Base-by-base conservation (phyloP, 2,113 vertebrate genomes). In the Hydropotes inermis region DNA sequence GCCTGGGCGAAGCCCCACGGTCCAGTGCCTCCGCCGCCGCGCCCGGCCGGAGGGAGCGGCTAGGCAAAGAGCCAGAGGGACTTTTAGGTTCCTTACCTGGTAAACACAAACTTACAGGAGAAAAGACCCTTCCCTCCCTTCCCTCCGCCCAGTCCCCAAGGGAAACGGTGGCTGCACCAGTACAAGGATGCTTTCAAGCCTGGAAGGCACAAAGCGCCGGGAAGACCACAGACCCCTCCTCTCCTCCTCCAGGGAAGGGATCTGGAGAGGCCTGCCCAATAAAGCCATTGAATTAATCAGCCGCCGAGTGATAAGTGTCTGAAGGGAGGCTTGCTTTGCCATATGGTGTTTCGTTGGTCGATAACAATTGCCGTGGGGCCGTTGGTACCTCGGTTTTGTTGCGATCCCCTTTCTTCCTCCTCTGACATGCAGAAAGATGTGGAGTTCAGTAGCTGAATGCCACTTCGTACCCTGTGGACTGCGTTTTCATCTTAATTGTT, bases 201-300 rank as follows among this genome's bases (percentile, higher is more conserved):
- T 87, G 33, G 60, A 27, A 54, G 61, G 52, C 74, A 97, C 97
- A 95, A 97, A 97, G 96, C 97, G 6, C 39, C 1, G 19, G 14
- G 83, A 4, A n/a, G 43, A 87, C 93, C 1, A 21, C 92, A 79
- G 95, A 64, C 79, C 1, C 50, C 27, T 61, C 23, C 64, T 50
- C 13, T 17, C 33, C 50, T 39, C 39, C 64, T 47, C 13, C 58
- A 0, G 47, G 82, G 15, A 45, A 27, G 27, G 9, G 15, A 13
- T 43, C 17, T 28, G 50, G 30, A 45, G 64, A 83, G 39, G 57
- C 14, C 15, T 82, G 64, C 94, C 67, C 50, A 45, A 82, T 52
- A 70, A 94, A 94, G 79, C 81, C 79, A 52, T 91, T 95, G 97
- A 86, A 95, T 97, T 70, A 94, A 97, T 97, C 96, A 90, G 90